A percentile compares a stretch with the other conserved stretches of the same genome.
phyloP scores from a whole-genome alignment of 2,888 invertebrate species.

The Andrena dorsata region DNA sequence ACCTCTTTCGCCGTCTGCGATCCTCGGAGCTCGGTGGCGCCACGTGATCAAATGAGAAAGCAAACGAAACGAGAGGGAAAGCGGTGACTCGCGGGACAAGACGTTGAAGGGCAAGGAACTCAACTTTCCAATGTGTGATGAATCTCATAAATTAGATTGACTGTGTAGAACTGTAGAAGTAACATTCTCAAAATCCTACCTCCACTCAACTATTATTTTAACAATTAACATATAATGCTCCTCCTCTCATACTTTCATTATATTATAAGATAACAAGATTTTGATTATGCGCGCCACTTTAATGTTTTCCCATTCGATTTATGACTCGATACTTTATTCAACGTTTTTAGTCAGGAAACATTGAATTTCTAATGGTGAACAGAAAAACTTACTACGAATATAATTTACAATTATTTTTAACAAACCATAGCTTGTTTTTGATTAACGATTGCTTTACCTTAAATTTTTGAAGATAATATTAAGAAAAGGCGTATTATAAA shows the following conservation, averaged over 20 bases:
- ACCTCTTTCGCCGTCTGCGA: slow-evolving; percentile 61
- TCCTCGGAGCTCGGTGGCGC: slow-evolving; percentile 66
- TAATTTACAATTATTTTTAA: not conserved
- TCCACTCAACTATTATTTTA: not conserved
- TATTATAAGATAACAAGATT: not conserved
- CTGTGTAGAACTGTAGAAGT: too few species aligned
- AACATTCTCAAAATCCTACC: not conserved
- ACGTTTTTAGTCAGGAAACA: not conserved
- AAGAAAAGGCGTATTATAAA: not conserved
- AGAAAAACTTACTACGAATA: too few species aligned
- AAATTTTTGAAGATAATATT: not conserved
- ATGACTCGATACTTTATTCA: not conserved
- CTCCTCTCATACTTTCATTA: not conserved
- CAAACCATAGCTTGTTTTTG: not conserved
- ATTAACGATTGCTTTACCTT: not conserved
- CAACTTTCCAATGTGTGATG: not conserved
- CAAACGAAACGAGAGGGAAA: slow-evolving; percentile 53
- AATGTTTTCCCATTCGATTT: too few species aligned
- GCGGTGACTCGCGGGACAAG: not conserved
- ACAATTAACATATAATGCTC: not conserved
- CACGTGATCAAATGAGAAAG: slow-evolving; percentile 74
- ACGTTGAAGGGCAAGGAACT: slow-evolving; percentile 9
- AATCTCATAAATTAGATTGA: too few species aligned
- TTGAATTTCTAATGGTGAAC: too few species aligned
- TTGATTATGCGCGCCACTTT: too few species aligned